Conservation (phyloP, 2,888 invertebrate genomes). For the Gibbula magus region DNA sequence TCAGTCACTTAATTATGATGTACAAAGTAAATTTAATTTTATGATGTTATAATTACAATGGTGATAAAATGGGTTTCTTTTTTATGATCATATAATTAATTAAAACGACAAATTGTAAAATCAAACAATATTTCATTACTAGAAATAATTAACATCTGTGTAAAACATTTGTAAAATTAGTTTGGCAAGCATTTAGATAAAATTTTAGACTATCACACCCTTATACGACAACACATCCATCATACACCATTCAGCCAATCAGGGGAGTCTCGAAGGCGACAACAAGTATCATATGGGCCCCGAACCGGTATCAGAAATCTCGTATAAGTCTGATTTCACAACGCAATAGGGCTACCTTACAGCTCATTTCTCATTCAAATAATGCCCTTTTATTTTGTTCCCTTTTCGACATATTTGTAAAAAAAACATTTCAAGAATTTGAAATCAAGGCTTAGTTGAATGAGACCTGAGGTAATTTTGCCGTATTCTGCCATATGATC, state of each 20-base stretch:
- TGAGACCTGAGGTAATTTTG: no score
- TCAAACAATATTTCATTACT: not conserved
- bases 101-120: not conserved
- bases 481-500: no score
- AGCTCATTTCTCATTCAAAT: no score
- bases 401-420: no score
- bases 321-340: not conserved
- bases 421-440: no score
- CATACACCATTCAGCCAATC: not conserved
- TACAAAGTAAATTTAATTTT: not conserved
- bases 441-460: no score
- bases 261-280: not conserved
- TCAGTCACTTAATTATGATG: not conserved
- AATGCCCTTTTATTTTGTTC: no score
- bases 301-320: not conserved
- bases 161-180: not conserved
- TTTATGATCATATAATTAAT: not conserved
- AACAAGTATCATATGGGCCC: conserved; percentile 15
- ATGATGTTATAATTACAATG: not conserved
- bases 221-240: no score
- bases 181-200: not conserved
- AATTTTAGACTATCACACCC: not conserved
- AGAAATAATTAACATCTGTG: not conserved
- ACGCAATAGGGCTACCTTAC: not conserved
- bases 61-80: not conserved